Evolutionary conservation across 30 jellyfish, hydroid and myxozoan species (phyloP).

Genomic region (Turritopsis rubra): DNA sequence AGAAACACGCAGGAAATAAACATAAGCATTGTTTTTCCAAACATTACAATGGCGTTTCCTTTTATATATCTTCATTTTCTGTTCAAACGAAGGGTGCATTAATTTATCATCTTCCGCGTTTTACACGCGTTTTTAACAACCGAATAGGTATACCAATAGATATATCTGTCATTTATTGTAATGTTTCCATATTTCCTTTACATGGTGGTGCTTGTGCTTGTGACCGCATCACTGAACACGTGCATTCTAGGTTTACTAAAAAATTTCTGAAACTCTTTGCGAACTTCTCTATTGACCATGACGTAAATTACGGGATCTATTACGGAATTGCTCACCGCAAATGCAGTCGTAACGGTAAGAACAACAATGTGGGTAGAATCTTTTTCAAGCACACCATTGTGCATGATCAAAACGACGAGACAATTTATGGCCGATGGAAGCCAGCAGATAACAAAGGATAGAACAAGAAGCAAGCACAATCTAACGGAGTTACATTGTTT

Average conservation of each 20-base stretch:
- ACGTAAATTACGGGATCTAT: background rate
- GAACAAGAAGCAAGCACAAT: background rate
- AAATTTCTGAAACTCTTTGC: background rate
- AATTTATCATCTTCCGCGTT: too few species aligned
- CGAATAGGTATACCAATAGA: too few species aligned
- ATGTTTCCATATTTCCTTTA: too few species aligned
- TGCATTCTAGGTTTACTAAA: background rate
- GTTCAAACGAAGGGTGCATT: too few species aligned
- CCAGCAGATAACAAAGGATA: slow-evolving; percentile 4
- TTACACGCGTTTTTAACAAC: too few species aligned
- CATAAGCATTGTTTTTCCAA: too few species aligned
- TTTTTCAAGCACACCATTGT: background rate
- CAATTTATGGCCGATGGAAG: background rate
- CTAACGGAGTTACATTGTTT: background rate
- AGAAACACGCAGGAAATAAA: too few species aligned
- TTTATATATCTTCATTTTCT: too few species aligned
- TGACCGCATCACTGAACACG: background rate
- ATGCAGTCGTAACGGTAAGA: background rate
- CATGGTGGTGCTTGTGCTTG: background rate
- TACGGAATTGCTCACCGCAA: background rate
- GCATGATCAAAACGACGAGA: background rate
- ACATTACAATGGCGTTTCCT: too few species aligned
- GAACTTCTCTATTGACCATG: background rate
- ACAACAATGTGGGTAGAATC: background rate
- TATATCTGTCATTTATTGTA: too few species aligned